Evolutionary conservation across 2,113 vertebrate species (phyloP).

Genomic region (Tauraco erythrolophus): DNA sequence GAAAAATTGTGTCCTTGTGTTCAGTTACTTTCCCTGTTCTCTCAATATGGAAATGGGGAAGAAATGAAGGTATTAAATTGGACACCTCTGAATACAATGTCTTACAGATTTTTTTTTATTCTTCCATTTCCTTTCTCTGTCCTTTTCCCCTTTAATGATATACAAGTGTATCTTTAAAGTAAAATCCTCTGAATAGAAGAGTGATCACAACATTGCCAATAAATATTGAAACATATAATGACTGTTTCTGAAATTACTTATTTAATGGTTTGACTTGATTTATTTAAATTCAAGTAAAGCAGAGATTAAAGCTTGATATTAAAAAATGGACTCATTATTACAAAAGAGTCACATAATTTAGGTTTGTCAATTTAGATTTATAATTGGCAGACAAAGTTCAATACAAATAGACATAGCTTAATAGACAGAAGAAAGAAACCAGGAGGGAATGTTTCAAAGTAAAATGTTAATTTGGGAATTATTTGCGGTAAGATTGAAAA

Average conservation of each 20-base stretch:
- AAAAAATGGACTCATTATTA: conserved; percentile 22
- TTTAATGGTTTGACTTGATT: conserved; percentile 17
- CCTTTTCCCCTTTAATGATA: not conserved
- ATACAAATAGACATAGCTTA: conserved; percentile 12
- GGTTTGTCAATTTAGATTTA: conserved; percentile 40
- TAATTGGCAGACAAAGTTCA: conserved; percentile 51
- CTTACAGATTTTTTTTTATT: not conserved
- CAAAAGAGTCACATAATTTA: conserved; percentile 25
- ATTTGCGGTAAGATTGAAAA: not conserved
- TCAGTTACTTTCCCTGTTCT: not conserved
- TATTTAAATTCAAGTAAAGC: conserved; percentile 30
- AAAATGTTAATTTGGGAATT: conserved; percentile 8
- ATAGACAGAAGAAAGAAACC: conserved; percentile 12
- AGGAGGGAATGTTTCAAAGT: not conserved
- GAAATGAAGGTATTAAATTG: not conserved
- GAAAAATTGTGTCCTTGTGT: not conserved
- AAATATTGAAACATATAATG: conserved; percentile 2
- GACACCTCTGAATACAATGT: not conserved
- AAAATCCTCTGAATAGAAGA: not conserved
- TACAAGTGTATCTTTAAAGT: not conserved
- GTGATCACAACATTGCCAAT: not conserved
- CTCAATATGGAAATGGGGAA: not conserved
- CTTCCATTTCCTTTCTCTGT: not conserved
- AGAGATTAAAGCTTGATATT: conserved; percentile 39
- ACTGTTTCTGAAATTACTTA: not conserved